Percentiles rank a stretch among this genome's conserved stretches.
Evolutionary conservation across 2,888 invertebrate genomes (phyloP).

Genomic region (Tenthredo notha): DNA sequence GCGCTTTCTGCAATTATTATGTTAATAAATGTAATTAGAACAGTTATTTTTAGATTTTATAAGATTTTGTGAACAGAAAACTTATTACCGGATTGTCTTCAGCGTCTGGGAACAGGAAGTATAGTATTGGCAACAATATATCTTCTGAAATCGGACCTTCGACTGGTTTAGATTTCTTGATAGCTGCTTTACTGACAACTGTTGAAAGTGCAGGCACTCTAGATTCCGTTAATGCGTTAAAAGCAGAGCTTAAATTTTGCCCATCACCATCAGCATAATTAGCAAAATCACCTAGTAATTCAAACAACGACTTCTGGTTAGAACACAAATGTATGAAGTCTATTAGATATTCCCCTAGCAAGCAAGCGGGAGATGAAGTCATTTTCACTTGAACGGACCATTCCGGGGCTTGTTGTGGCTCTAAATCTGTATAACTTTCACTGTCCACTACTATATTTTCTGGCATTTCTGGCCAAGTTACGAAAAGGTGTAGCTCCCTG

Average conservation of each 20-base stretch:
- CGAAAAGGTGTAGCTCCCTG: constrained; percentile 87
- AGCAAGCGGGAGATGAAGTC: constrained; percentile 86
- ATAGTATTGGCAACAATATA: constrained; percentile 87
- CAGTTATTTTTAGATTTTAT: background rate
- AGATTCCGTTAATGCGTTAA: constrained; percentile 88
- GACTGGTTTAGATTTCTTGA: constrained; percentile 80
- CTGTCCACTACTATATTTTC: constrained; percentile 94
- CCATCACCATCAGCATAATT: constrained; percentile 74
- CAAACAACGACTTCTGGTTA: constrained; percentile 78
- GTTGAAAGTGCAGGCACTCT: constrained; percentile 84
- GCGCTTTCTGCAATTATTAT: constrained; percentile 68
- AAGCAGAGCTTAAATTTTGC: constrained; percentile 75
- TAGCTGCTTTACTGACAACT: constrained; percentile 81
- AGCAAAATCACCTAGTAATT: constrained; percentile 81
- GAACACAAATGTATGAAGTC: constrained; percentile 86
- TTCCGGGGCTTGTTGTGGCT: constrained; percentile 89
- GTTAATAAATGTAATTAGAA: constrained; percentile 34
- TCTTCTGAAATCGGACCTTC: constrained; percentile 90
- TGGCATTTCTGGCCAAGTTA: constrained; percentile 92
- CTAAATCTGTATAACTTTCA: constrained; percentile 92
- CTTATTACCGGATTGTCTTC: constrained; percentile 81
- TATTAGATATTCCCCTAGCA: constrained; percentile 87
- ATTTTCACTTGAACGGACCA: constrained; percentile 88
- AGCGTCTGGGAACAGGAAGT: constrained; percentile 94
- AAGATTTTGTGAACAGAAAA: background rate